Evolutionary conservation across 2,888 invertebrate genomes (phyloP).

Genomic region (Deilephila porcellus): DNA sequence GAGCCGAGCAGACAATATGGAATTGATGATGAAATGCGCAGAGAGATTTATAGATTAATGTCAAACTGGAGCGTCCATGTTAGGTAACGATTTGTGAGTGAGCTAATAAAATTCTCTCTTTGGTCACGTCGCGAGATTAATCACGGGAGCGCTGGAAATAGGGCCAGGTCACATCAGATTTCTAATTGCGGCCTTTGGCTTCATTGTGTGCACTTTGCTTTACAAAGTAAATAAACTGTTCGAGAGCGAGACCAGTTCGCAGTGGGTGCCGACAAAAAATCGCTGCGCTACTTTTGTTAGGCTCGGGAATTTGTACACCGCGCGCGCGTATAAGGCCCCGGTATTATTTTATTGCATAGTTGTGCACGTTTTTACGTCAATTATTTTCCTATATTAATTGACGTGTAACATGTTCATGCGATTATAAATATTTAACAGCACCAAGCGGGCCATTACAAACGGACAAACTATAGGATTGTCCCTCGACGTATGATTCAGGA

Average conservation of each 20-base stretch:
- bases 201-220: conserved; percentile 47
- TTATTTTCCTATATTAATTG: conserved; percentile 77
- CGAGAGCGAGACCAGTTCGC: conserved; percentile 44
- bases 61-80: conserved; percentile 64
- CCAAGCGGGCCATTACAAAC: conserved; percentile 45
- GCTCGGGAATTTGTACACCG: conserved; percentile 48
- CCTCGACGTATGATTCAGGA: conserved; percentile 64
- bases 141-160: conserved; percentile 64
- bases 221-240: conserved; percentile 56
- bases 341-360: conserved; percentile 73
- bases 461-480: conserved; percentile 54
- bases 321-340: conserved; percentile 61
- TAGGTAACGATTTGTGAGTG: conserved; percentile 60
- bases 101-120: conserved; percentile 63
- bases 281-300: conserved; percentile 57
- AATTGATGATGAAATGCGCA: conserved; percentile 55
- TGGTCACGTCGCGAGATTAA: conserved; percentile 66
- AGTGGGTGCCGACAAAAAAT: conserved; percentile 51
- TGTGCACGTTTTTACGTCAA: conserved; percentile 73
- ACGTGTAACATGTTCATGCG: conserved; percentile 67
- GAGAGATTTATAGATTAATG: conserved; percentile 51
- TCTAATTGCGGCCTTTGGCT: conserved; percentile 57
- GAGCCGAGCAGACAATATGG: conserved; percentile 37
- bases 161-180: conserved; percentile 60
- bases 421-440: conserved; percentile 69